phyloP scores from a whole-genome alignment of 2,888 invertebrate genomes.

The Spisula solida region DNA sequence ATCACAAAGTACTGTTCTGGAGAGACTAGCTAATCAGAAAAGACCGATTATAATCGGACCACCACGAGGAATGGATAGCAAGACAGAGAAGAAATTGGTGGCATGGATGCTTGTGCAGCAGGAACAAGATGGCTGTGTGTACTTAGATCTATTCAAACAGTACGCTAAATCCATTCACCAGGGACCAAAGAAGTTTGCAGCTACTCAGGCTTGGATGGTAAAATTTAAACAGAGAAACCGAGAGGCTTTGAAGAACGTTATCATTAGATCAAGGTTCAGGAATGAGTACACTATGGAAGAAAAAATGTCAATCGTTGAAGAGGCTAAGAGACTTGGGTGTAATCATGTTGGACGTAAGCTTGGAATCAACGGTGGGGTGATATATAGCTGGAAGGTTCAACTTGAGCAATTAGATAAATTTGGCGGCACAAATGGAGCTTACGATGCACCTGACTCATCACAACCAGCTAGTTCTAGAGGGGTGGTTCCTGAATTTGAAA shows the following conservation, averaged over 20 bases:
- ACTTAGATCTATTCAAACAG: constrained; percentile 65
- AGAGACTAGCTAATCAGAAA: constrained; percentile 55
- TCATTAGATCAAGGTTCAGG: constrained; percentile 63
- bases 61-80: constrained; percentile 63
- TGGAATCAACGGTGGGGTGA: constrained; percentile 67
- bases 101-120: constrained; percentile 68
- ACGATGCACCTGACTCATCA: neutral
- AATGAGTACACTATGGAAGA: constrained; percentile 63
- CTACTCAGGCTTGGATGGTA: constrained; percentile 70
- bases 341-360: constrained; percentile 68
- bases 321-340: constrained; percentile 67
- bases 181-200: constrained; percentile 69
- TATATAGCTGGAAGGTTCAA: constrained; percentile 68
- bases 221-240: constrained; percentile 65
- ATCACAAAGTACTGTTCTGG: constrained; percentile 25
- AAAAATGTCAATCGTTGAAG: constrained; percentile 66
- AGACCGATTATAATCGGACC: constrained; percentile 67
- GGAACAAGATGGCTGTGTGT: constrained; percentile 65
- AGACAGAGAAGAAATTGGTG: constrained; percentile 69
- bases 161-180: constrained; percentile 67
- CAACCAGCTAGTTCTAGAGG: constrained; percentile 55
- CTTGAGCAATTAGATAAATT: constrained; percentile 64
- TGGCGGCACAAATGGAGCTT: constrained; percentile 2
- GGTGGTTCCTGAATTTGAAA: constrained; percentile 67
- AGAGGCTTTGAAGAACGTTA: constrained; percentile 61